Evolutionary conservation across 2,888 invertebrate species (phyloP).

Genomic region (Brenthis daphne): DNA sequence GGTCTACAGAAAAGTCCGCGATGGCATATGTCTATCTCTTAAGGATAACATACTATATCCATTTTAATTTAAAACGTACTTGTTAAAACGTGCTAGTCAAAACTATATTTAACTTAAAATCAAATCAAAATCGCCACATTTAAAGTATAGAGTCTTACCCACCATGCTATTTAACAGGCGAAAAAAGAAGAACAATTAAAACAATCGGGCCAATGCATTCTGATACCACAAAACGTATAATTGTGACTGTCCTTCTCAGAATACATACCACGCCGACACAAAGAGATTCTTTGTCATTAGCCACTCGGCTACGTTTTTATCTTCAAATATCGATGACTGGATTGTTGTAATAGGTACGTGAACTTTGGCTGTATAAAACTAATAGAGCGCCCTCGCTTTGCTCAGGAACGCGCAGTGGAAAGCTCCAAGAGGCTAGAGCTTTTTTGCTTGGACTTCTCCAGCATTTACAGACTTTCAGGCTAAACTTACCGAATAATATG

Average conservation of each 20-base stretch:
- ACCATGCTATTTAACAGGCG: background rate
- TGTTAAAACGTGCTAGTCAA: too few relatives aligned
- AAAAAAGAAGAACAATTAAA: slow-evolving; percentile 38
- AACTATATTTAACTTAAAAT: background rate
- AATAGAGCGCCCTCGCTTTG: background rate
- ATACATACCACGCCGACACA: slow-evolving; percentile 47
- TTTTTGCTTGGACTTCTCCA: too few relatives aligned
- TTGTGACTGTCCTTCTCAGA: slow-evolving; percentile 43
- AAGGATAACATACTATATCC: too few relatives aligned
- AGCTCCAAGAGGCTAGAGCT: too few relatives aligned
- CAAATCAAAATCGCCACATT: slow-evolving; percentile 2
- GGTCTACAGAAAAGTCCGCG: too few relatives aligned
- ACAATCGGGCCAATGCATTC: slow-evolving; percentile 40
- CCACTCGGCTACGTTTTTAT: slow-evolving; percentile 41
- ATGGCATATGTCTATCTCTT: too few relatives aligned
- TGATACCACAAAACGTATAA: slow-evolving; percentile 42
- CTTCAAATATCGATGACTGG: slow-evolving; percentile 43
- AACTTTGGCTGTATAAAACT: slow-evolving; percentile 4
- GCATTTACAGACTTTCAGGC: too few relatives aligned
- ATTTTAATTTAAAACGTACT: too few relatives aligned
- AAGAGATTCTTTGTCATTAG: slow-evolving; percentile 51
- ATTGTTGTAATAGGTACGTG: slow-evolving; percentile 30
- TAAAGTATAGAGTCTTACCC: background rate
- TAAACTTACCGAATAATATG: too few relatives aligned
- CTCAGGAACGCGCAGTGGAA: too few relatives aligned